Conservation (phyloP, 37 sponge, comb jelly and placozoan species). For the Agelas oroides region DNA sequence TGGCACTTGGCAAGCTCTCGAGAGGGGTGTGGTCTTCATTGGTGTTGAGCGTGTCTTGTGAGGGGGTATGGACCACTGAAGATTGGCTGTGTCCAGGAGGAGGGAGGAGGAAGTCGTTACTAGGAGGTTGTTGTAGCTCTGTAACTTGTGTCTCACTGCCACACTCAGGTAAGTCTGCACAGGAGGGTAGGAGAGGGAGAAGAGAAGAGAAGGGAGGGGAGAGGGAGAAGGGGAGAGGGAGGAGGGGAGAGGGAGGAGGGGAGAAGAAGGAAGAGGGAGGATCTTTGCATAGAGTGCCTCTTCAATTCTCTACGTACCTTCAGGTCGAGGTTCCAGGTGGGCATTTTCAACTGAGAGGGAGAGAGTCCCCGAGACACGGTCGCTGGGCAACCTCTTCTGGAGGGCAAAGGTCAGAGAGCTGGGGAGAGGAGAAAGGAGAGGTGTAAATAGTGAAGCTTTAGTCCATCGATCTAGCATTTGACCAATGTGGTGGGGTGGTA, state of each 20-base stretch:
- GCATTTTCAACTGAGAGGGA: conserved; percentile 31
- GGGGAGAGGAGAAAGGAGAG: neutral
- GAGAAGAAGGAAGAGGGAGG: too few species aligned
- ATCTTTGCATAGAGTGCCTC: neutral
- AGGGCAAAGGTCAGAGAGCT: conserved; percentile 46
- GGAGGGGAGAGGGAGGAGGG: too few species aligned
- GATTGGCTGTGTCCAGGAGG: neutral
- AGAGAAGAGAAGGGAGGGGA: too few species aligned
- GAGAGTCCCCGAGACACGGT: conserved; percentile 49
- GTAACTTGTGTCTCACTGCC: too few species aligned
- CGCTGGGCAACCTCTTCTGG: conserved; percentile 56
- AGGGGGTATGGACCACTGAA: neutral
- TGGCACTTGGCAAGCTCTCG: neutral
- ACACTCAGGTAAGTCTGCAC: too few species aligned
- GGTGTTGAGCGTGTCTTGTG: neutral
- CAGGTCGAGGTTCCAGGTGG: neutral
- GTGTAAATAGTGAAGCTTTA: neutral
- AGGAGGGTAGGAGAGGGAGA: too few species aligned
- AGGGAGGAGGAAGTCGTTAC: neutral
- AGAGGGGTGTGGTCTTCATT: conserved; percentile 6
- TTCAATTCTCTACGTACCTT: neutral
- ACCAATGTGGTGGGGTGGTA: too few species aligned
- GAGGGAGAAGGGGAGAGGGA: too few species aligned
- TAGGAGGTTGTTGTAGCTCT: too few species aligned
- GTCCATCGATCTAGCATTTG: too few species aligned